These are phyloP conservation scores for Triplophysa yarkandensis DNA, from an alignment of 2,797 vertebrate species.

Conservation along the genomic window DNA sequence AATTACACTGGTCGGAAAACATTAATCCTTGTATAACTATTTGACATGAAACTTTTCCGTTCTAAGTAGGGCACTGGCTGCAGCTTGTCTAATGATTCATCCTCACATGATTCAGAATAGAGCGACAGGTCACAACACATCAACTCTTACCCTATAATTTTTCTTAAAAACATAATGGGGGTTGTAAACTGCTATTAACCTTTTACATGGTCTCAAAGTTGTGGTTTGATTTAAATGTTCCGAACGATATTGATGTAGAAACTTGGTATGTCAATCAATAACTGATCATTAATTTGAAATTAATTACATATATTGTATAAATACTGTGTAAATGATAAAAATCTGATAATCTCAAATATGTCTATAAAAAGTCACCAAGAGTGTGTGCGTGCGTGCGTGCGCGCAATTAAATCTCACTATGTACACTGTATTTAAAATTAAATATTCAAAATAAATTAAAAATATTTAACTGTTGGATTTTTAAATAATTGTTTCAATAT, in stretches of 20 bases:
- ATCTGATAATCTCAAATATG: no score
- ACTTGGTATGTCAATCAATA: not conserved
- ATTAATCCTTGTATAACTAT: no score
- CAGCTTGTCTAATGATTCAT: slow-evolving; percentile 10
- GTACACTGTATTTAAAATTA: no score
- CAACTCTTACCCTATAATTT: not conserved
- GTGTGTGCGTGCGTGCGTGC: no score
- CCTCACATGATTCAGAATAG: not conserved
- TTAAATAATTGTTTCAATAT: no score
- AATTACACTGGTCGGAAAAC: not conserved
- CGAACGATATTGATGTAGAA: not conserved
- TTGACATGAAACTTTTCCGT: slow-evolving; percentile 3
- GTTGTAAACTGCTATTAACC: not conserved
- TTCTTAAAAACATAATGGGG: not conserved
- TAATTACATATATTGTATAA: no score
- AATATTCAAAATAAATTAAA: no score
- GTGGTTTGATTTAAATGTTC: not conserved
- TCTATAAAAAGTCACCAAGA: no score
- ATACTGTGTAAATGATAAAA: no score
- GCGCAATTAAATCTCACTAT: no score
- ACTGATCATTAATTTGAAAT: no score
- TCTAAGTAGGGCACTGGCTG: not conserved
- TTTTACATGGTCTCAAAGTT: not conserved
- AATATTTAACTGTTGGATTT: no score
- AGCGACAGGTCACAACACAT: not conserved